Conservation (phyloP, 1,140 invertebrate species). For the Microplitis mediator region DNA sequence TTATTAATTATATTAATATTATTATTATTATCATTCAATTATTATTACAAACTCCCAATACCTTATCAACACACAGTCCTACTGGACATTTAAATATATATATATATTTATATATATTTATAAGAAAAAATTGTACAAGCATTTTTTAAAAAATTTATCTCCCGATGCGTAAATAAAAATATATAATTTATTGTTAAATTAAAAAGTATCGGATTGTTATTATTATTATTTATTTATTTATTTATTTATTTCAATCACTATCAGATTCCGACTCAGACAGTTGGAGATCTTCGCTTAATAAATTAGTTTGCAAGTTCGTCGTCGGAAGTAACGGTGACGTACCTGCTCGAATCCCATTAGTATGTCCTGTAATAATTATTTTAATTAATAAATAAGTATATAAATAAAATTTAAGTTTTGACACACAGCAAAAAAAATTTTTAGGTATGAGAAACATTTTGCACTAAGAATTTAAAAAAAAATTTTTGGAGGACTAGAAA, state of each 20-base stretch:
- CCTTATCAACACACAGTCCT: too few species aligned
- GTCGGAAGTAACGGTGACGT: constrained; percentile 44
- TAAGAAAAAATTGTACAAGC: too few species aligned
- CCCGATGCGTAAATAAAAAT: not conserved
- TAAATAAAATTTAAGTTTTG: not conserved
- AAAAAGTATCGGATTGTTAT: too few species aligned
- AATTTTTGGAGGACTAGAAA: too few species aligned
- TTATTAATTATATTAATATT: not conserved
- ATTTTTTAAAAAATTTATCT: not conserved
- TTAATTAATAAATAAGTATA: constrained; percentile 1
- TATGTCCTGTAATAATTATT: constrained; percentile 47
- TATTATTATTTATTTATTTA: not conserved
- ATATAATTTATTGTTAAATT: not conserved
- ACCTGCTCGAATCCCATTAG: constrained; percentile 41
- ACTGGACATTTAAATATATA: too few species aligned
- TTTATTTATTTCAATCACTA: constrained; percentile 51
- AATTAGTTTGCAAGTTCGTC: constrained; percentile 63
- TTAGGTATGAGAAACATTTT: too few species aligned
- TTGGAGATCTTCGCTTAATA: constrained; percentile 77
- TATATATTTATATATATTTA: too few species aligned
- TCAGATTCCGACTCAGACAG: constrained; percentile 78
- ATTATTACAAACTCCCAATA: not conserved
- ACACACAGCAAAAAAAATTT: too few species aligned
- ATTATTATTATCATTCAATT: constrained; percentile 5
- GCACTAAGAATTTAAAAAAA: too few species aligned